These are phyloP conservation scores for Copsychus sechellarum DNA, from an alignment of 2,113 vertebrate genomes.

Conservation along the genomic window DNA sequence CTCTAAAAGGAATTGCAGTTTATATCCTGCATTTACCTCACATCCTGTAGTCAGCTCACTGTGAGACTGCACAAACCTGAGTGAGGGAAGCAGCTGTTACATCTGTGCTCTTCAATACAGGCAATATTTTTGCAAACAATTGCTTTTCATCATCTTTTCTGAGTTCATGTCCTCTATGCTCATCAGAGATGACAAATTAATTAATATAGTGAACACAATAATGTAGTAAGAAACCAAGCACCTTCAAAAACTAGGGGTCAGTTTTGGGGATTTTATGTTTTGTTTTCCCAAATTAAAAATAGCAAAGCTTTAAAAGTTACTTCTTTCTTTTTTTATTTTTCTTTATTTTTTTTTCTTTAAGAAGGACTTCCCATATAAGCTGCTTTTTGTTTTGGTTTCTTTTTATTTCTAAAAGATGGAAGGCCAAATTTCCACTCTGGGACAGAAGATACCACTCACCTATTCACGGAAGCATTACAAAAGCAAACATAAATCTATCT, in stretches of 20 bases:
- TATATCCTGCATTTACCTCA: slow-evolving; percentile 62
- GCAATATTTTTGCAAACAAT: slow-evolving; percentile 59
- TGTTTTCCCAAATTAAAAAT: not conserved
- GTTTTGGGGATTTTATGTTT: not conserved
- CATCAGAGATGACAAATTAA: slow-evolving; percentile 48
- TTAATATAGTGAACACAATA: slow-evolving; percentile 26
- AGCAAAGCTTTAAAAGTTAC: not conserved
- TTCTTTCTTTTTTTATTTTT: not conserved
- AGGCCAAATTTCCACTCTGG: not conserved
- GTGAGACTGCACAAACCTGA: slow-evolving; percentile 56
- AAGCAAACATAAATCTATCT: not conserved
- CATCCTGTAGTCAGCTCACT: slow-evolving; percentile 55
- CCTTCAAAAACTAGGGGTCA: not conserved
- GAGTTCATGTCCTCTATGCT: slow-evolving; percentile 37
- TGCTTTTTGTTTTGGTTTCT: not conserved
- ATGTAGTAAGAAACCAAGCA: not conserved
- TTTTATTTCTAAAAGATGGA: not conserved
- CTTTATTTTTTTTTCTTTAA: not conserved
- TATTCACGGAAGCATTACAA: not conserved
- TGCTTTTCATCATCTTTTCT: slow-evolving; percentile 52
- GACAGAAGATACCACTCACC: not conserved
- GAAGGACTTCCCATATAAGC: not conserved
- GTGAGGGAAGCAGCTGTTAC: slow-evolving; percentile 72
- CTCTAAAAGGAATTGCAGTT: slow-evolving; percentile 33
- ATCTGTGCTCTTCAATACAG: slow-evolving; percentile 52